These are phyloP conservation scores for Ploceus nigricollis DNA, from an alignment of 2,113 vertebrate genomes.

Conservation along the genomic window DNA sequence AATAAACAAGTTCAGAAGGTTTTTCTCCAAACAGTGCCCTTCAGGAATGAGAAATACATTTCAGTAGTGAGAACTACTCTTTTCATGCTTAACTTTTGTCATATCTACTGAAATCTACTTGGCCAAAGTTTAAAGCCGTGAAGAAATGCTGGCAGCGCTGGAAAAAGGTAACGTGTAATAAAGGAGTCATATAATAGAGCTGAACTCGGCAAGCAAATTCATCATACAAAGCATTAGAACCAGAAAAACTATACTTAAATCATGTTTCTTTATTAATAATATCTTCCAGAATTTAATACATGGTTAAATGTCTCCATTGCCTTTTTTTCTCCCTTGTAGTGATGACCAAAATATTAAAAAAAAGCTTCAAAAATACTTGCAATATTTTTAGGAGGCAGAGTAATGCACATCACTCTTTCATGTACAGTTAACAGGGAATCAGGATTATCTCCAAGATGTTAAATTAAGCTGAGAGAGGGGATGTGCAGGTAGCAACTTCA, in stretches of 20 bases:
- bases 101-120: background rate
- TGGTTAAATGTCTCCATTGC: background rate
- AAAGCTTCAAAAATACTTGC: conserved; percentile 26
- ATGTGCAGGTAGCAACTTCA: background rate
- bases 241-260: background rate
- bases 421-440: background rate
- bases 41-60: background rate
- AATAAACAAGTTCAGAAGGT: background rate
- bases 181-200: background rate
- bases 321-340: background rate
- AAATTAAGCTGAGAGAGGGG: conserved; percentile 25
- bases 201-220: background rate
- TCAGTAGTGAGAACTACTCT: background rate
- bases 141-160: background rate
- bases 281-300: background rate
- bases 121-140: background rate
- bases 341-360: conserved; percentile 28
- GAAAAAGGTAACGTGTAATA: background rate
- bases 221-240: background rate
- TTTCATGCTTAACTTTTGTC: background rate
- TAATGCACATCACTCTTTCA: background rate
- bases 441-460: conserved; percentile 7
- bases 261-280: background rate
- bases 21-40: background rate
- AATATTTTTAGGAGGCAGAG: conserved; percentile 12